Evolutionary conservation across 2,113 vertebrate species (phyloP), one percentile per base, ranked within the genome.

Genomic region (Columbina picui): DNA sequence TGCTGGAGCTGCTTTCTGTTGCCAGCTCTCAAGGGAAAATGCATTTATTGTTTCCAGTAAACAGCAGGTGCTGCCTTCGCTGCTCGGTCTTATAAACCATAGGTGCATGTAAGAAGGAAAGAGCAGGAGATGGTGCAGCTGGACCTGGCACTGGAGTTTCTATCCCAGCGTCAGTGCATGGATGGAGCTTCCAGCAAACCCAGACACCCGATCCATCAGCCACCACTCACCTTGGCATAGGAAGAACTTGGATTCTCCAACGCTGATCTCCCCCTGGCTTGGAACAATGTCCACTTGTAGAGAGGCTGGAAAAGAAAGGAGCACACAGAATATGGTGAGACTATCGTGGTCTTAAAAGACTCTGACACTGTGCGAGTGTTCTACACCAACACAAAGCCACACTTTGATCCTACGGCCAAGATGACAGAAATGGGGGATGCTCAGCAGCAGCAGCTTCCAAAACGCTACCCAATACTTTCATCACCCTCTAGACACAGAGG

Each of bases 161-260:
- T 13, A 63, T 10, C 39, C 14, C 47, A 18, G 19, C 30, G 30
- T 38, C 39, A 36, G 64, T 11, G 38, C 22, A 10, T 0, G 18
- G 20, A 73, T 2, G 15, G 45, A 29, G 41, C 19, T 53, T 39
- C 49, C 57, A 85, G 68, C 36, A 84, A 68, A 34, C 10, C 38
- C 38, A 23, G 15, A 55, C 22, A n/a, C 20, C 20, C 1, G 6
- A 27, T 2, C 34, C 38, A 7, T 2, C 32, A 23, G 52, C 36
- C 26, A 30, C 18, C 55, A 78, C 97, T 96, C 98, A 99, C 99
- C 99, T 98, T 99, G 98, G 77, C 99, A 99, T 95, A 99, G 94
- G 98, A 99, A 99, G 99, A 99, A 99, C 84, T 99, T 99, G 65
- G 99, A 99, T 65, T 99, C 99, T 97, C 99, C 99, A 15, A 99